Conservation (phyloP, 2,113 vertebrate species). For the Ptyas mucosa region DNA sequence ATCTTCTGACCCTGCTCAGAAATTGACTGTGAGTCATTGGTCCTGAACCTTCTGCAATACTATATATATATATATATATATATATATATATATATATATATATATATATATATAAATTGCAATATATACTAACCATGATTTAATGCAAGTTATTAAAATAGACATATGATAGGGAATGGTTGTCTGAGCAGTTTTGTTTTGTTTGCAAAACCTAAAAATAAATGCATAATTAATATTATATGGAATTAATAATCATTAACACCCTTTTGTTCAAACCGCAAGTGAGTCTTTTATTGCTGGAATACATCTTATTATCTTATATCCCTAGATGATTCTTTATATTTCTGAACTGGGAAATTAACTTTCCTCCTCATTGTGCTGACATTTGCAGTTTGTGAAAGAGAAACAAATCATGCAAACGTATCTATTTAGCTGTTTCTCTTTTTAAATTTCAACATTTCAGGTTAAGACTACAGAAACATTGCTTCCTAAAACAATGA, state of each 20-base stretch:
- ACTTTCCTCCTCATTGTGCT: slow-evolving; percentile 35
- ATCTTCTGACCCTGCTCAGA: not conserved
- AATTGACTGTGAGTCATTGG: not conserved
- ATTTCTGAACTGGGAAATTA: slow-evolving; percentile 30
- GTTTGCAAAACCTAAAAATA: slow-evolving; percentile 33
- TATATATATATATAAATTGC: no score
- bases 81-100: no score
- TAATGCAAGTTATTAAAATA: slow-evolving; percentile 13
- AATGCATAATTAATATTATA: slow-evolving; percentile 24
- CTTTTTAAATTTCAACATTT: slow-evolving; percentile 28
- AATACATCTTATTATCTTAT: slow-evolving; percentile 15
- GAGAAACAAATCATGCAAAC: slow-evolving; percentile 19
- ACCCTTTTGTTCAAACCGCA: slow-evolving; percentile 8
- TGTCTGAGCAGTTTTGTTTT: slow-evolving; percentile 30
- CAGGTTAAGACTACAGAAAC: slow-evolving; percentile 42
- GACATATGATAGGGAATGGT: slow-evolving; percentile 11
- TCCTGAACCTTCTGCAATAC: not conserved
- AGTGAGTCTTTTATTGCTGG: not conserved
- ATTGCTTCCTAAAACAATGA: slow-evolving; percentile 41
- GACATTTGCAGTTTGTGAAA: slow-evolving; percentile 19
- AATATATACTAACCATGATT: slow-evolving; percentile 7
- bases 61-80: no score
- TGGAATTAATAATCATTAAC: slow-evolving; percentile 36
- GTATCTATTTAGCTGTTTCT: slow-evolving; percentile 30
- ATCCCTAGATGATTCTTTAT: slow-evolving; percentile 18